These are phyloP conservation scores for Heliornis fulica DNA, from an alignment of 2,113 vertebrate genomes.

Conservation along the genomic window DNA sequence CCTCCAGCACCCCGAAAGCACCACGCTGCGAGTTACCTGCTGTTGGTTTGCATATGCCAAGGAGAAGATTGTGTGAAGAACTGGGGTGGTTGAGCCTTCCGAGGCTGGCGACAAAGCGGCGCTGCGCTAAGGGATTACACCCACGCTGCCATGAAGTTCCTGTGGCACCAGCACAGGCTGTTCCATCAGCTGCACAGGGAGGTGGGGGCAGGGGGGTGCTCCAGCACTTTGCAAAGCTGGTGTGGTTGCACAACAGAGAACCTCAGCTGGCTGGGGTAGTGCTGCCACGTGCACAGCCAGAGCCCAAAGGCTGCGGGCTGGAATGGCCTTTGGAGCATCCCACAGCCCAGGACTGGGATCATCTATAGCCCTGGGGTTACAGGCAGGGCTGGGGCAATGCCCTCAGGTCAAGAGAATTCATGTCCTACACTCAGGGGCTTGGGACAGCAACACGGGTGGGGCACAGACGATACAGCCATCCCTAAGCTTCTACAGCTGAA, in stretches of 20 bases:
- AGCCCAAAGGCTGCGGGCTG: not conserved
- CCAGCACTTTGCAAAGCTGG: not conserved
- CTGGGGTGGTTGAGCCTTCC: not conserved
- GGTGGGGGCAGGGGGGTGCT: too few relatives aligned
- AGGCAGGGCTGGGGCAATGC: not conserved
- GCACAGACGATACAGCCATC: not conserved
- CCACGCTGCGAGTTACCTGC: not conserved
- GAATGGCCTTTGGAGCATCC: not conserved
- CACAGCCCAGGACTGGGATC: not conserved
- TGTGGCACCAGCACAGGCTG: not conserved
- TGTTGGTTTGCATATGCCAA: not conserved
- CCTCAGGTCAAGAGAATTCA: fast-evolving
- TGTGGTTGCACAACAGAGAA: fast-evolving
- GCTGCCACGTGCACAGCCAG: fast-evolving
- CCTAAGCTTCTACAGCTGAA: not conserved
- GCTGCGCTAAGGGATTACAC: too few relatives aligned
- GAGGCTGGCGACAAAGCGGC: not conserved
- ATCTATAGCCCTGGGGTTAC: fast-evolving
- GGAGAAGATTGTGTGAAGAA: not conserved
- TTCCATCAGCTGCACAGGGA: too few relatives aligned
- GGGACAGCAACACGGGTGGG: not conserved
- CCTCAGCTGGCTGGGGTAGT: fast-evolving
- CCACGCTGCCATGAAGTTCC: not conserved
- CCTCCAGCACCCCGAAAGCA: not conserved
- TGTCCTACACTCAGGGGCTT: fast-evolving